A percentile compares a stretch with the other conserved stretches of the same genome.
Conservation (phyloP, 2,797 vertebrate species). For the Halcyon smyrnensis region DNA sequence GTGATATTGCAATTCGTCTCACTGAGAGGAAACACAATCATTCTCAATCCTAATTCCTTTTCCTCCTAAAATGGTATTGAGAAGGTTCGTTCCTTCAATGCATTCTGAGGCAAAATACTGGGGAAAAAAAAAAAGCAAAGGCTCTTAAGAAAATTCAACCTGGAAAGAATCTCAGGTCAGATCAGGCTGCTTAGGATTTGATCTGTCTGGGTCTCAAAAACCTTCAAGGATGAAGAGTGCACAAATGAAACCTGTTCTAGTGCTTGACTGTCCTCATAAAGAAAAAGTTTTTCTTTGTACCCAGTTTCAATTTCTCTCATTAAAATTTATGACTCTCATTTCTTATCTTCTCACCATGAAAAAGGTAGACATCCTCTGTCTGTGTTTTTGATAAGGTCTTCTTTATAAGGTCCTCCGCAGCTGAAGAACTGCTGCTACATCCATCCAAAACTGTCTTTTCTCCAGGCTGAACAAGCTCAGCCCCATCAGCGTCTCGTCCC, state of each 20-base stretch:
- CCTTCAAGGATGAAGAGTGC: background rate
- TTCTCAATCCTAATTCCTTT: background rate
- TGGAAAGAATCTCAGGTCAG: background rate
- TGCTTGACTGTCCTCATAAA: background rate
- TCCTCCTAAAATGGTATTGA: background rate
- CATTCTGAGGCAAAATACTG: background rate
- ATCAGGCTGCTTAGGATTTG: background rate
- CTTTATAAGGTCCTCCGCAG: background rate
- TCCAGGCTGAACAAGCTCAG: background rate
- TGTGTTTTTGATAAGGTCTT: background rate
- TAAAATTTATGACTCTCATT: background rate
- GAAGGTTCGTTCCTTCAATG: background rate
- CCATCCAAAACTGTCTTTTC: background rate
- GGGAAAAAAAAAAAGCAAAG: background rate
- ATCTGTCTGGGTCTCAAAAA: background rate
- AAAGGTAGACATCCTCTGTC: background rate
- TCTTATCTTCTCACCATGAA: background rate
- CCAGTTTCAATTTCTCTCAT: background rate
- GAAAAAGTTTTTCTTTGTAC: background rate
- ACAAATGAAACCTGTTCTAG: background rate
- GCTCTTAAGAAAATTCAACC: background rate
- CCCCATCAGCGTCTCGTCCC: background rate
- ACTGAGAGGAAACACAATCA: background rate
- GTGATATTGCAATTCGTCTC: background rate
- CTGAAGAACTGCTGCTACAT: background rate